Evolutionary conservation across 2,113 vertebrate species (phyloP), one percentile per base, ranked within the genome.

Genomic region (Oryzias javanicus): DNA sequence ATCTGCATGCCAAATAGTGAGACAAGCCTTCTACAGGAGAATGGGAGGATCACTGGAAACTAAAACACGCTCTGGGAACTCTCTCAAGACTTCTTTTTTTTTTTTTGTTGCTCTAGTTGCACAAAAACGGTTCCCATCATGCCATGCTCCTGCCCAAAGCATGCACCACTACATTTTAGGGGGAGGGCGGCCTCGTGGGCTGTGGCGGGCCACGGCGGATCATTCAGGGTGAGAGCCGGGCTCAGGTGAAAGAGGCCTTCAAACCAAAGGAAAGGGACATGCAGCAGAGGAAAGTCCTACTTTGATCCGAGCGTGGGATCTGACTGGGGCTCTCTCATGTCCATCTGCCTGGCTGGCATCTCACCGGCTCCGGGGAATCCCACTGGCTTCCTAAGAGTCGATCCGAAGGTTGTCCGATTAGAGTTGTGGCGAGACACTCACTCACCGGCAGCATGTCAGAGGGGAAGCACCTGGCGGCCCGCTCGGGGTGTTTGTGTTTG

Each of bases 251-350:
- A 69, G 70, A 56, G 70, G 62, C 78, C 73, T 81, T 76, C 84
- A 90, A 86, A 85, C 56, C 78, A 74, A 72, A 78, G 76, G 76
- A 83, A 89, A 85, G 42, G 80, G 85, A 84, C 91, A 93, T 92
- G 91, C 91, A 92, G 88, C 90, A 90, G 83, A 91, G 84, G 83
- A 79, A 88, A 90, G 78, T 91, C 91, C 91, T 93, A 93, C 91
- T 93, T 93, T 85, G 90, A 92, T 93, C 91, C 90, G 70, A 92
- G 91, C 87, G 91, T 90, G 86, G 89, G 91, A 91, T 93, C 91
- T 91, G 91, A 92, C 85, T 92, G 91, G 86, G 91, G 89, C 74
- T 93, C 90, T 91, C 90, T 86, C 89, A 91, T 89, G 91, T 93
- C 91, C 91, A 91, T 91, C 88, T 91, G 91, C 84, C 91, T 90